Evolutionary conservation across 2,888 invertebrate species (phyloP).

Genomic region (Falcaria lacertinaria): DNA sequence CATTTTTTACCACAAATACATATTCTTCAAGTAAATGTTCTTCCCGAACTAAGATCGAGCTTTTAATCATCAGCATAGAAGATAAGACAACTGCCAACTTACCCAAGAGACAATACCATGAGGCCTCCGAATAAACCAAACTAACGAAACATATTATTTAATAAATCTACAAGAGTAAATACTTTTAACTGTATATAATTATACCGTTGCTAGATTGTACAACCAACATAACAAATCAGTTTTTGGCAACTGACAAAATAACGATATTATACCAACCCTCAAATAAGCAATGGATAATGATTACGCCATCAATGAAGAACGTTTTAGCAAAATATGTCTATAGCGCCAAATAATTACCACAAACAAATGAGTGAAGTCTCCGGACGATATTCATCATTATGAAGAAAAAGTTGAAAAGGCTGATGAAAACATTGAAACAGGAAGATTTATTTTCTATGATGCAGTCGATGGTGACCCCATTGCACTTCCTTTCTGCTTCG

Average conservation of each 20-base stretch:
- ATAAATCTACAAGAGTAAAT: not conserved
- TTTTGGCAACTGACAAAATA: not conserved
- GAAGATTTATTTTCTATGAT: not conserved
- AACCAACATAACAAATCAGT: not conserved
- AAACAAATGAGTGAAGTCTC: no score
- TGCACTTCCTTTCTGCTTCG: not conserved
- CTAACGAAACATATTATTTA: not conserved
- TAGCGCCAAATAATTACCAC: not conserved
- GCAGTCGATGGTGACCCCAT: not conserved
- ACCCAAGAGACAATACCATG: no score
- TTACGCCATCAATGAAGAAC: not conserved
- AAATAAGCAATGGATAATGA: not conserved
- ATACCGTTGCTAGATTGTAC: not conserved
- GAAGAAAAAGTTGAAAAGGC: not conserved
- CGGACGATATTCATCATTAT: constrained; percentile 1
- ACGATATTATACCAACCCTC: not conserved
- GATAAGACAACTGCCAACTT: no score
- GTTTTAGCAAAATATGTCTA: no score
- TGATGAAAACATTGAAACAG: not conserved
- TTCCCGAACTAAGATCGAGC: no score
- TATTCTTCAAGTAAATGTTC: no score
- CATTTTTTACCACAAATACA: no score
- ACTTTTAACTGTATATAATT: not conserved
- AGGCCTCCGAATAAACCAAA: not conserved
- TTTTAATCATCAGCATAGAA: no score